Evolutionary conservation across 2,888 invertebrate species (phyloP), one percentile per base, ranked within the genome.

Genomic region (Pimpla rufipes): DNA sequence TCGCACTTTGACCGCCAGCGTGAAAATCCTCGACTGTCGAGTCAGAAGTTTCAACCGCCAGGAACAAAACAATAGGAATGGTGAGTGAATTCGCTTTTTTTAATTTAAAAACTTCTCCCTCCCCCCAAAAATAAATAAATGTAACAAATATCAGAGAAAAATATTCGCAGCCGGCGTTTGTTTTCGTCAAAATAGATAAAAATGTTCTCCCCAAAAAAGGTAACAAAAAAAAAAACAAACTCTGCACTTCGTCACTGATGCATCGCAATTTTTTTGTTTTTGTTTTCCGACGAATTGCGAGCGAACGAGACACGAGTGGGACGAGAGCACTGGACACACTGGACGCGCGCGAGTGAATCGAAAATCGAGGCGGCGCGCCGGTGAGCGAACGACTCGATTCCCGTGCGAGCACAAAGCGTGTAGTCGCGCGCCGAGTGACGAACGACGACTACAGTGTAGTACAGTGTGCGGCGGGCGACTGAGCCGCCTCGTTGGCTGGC

Each of bases 401-500:
- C 52, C 62, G 18, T 42, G 67, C 71, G 81, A 16, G 18, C 42
- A 67, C 71, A 77, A 16, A 77, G 50, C 81, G 75, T 59, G 62
- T 66, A 4, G 74, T 40, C 64, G 64, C 62, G 29, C 71, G 75
- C 77, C 42, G 57, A 73, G 68, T 62, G 77, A 81, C 68, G 64
- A 78, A 77, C 78, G 35, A 83, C 66, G 18, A 52, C 59, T 21
- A 68, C 71, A 55, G 45, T 68, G 67, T 73, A 67, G 67, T 47
- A 73, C 81, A 66, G 81, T 70, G 66, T 68, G 77, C 71, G 80
- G 68, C 62, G 62, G 79, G 67, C 50, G 71, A 73, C 76, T 73
- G 59, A n/a, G 70, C 76, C 66, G 62, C 10, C 62, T 62, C 37
- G 62, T 40, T 67, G 66, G 67, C 59, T 73, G 47, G 59, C 66